Conservation (phyloP, 2,797 vertebrate genomes). For the Manis crassicaudata region DNA sequence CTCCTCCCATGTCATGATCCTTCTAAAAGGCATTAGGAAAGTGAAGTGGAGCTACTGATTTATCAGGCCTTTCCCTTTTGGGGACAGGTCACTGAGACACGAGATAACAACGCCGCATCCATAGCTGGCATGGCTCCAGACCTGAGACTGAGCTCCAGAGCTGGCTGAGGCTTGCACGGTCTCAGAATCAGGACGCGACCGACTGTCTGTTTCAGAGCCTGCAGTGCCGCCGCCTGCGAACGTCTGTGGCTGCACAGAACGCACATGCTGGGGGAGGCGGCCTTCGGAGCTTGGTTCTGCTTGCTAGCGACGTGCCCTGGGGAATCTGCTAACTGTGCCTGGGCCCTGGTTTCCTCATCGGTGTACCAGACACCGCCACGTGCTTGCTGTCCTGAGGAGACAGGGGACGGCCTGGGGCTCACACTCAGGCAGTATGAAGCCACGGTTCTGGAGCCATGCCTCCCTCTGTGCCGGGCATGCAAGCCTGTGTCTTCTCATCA, state of each 20-base stretch:
- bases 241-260: fast-evolving
- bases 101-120: not conserved
- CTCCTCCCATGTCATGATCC: not conserved
- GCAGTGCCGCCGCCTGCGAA: not conserved
- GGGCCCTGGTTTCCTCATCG: not conserved
- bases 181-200: not conserved
- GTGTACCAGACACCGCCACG: not conserved
- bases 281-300: not conserved
- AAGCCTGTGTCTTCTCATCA: not conserved
- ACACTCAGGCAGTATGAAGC: no score
- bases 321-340: not conserved
- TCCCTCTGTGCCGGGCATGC: fast-evolving
- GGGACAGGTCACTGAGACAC: fast-evolving
- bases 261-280: fast-evolving
- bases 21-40: not conserved
- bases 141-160: no score
- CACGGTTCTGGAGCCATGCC: fast-evolving
- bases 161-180: fast-evolving
- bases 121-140: not conserved
- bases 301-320: not conserved
- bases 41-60: not conserved
- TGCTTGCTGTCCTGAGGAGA: fast-evolving
- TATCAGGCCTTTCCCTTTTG: not conserved
- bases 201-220: fast-evolving
- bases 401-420: fast-evolving